Conservation (phyloP, 1,140 invertebrate species). For the Anastatus disparis region DNA sequence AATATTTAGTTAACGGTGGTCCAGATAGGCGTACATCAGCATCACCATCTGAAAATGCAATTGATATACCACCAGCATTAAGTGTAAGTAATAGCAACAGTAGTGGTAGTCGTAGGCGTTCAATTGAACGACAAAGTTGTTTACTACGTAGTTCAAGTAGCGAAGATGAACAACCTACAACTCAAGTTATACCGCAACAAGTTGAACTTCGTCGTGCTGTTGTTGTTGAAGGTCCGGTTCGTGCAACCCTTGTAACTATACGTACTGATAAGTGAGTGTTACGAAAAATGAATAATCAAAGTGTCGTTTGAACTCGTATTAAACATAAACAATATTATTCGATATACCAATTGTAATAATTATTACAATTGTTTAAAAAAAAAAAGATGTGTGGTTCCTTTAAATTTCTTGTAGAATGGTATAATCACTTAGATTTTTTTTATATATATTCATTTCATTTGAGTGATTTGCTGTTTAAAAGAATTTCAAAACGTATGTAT, state of each 20-base stretch:
- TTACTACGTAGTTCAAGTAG: background rate
- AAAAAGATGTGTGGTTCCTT: no score
- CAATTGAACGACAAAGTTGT: background rate
- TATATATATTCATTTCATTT: no score
- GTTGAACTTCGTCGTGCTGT: conserved; percentile 11
- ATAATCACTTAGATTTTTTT: no score
- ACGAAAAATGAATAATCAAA: background rate
- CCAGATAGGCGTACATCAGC: conserved; percentile 53
- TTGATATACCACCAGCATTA: conserved; percentile 39
- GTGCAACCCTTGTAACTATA: background rate
- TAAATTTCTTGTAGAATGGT: no score
- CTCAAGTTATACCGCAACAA: background rate
- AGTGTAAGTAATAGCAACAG: conserved; percentile 49
- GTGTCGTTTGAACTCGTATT: no score
- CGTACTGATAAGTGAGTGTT: conserved; percentile 10
- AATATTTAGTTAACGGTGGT: conserved; percentile 60
- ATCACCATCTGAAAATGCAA: conserved; percentile 42
- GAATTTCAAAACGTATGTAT: no score
- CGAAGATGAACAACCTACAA: background rate
- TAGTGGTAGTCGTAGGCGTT: conserved; percentile 10
- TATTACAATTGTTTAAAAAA: no score
- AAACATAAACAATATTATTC: no score
- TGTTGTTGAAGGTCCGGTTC: conserved; percentile 26
- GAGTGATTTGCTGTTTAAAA: no score
- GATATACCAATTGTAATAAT: no score